A percentile compares a stretch with the other conserved stretches of the same genome.
Evolutionary conservation across 1,140 invertebrate genomes (phyloP).

Genomic region (Cherax destructor): DNA sequence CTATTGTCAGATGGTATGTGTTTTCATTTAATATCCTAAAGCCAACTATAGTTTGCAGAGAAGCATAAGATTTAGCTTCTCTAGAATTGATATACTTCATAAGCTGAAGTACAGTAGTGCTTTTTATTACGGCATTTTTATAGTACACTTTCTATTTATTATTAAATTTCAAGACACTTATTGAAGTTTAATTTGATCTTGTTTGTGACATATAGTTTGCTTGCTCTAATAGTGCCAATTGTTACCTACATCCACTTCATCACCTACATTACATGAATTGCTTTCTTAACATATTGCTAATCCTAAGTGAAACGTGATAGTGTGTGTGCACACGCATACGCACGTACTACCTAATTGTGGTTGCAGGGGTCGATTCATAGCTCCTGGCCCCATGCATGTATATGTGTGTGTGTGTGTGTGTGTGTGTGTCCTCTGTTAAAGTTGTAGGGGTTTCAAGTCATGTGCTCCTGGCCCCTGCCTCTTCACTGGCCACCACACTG

Average conservation of each 20-base stretch:
- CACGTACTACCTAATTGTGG: too few species aligned
- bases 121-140: too few species aligned
- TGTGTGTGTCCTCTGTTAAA: too few species aligned
- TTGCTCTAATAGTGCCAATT: background rate
- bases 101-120: background rate
- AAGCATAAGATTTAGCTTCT: background rate
- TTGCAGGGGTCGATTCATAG: too few species aligned
- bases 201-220: background rate
- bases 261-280: background rate
- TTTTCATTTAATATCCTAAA: background rate
- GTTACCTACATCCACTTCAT: background rate
- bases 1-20: background rate
- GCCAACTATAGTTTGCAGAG: too few species aligned
- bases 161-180: background rate
- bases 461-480: too few species aligned
- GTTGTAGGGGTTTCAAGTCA: too few species aligned
- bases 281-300: too few species aligned
- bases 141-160: background rate
- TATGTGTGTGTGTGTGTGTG: conserved; percentile 34
- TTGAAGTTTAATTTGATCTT: background rate
- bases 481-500: too few species aligned
- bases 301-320: too few species aligned
- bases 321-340: too few species aligned
- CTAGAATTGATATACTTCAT: background rate
- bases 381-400: background rate